Base-by-base conservation (phyloP, 2,888 invertebrate genomes). In the Dicyrtomina minuta region DNA sequence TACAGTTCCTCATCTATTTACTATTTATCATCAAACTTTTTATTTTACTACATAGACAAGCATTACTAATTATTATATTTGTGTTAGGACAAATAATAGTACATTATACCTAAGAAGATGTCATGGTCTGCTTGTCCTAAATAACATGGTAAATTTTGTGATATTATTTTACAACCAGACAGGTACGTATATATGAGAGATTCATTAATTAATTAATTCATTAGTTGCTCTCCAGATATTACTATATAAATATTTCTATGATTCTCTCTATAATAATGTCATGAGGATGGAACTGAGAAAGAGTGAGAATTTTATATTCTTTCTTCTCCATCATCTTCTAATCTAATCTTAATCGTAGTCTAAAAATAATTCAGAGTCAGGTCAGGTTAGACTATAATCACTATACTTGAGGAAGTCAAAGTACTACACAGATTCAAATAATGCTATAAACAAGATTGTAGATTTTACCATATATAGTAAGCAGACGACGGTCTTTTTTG, bases 61-160 rank as follows among this genome's bases (percentile, higher is more conserved):
- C 20, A 51, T 22, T 51, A 51, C 20, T 51, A 58, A 15, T 24
- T 22, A 56, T 39, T 15, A 26, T 26, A 27, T 58, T 58, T 39
- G 39, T 58, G 39, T 58, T 1, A 33, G 17, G 27, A 58, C 15
- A n/a, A 2, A 27, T 24, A 53, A 24, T 56, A 56, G 12, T 33
- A 33, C 33, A 33, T 10, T 41, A 13, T 58, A 20, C 10, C 15
- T 56, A 5, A 2, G 56, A n/a, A 33, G 26, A 12, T n/a, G 20
- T 39, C 4, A 17, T 39, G 17, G 22, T 58, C 58, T 58, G 58
- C 56, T 33, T 58, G 39, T 58, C 41, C 58, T 58, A 39, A 33
- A 20, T 58, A 33, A 58, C 58, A 58, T 58, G 58, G 58, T 58
- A 58, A 39, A 58, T 58, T 56, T 58, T 58, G 58, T 58, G 58